Evolutionary conservation across 2,797 vertebrate species (phyloP), one percentile per base, ranked within the genome.

Genomic region (Pygocentrus nattereri): DNA sequence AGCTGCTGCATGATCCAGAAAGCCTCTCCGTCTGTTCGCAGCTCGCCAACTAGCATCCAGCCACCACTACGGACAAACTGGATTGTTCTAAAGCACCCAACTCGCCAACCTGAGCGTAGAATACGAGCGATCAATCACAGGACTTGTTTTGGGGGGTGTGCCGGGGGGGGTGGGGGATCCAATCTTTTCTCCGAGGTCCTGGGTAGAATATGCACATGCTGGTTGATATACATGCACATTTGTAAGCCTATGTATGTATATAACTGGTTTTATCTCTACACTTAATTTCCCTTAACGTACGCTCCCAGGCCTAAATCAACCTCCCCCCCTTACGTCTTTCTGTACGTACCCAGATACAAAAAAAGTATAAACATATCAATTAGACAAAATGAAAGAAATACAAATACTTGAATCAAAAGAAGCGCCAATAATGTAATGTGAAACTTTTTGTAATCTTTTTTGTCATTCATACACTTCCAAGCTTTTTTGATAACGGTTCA

Each of bases 351-450:
- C 90, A 93, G 94, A 95, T 90, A 88, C 93, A 73, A 85, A 85
- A 64, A 64, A 44, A 91, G 87, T 90, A 92, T 93, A 92, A 94
- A 95, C 94, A 95, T 95, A 95, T 95, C 94, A 95, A 91, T 91
- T 93, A 94, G 93, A 94, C 92, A 93, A 95, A 95, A 94, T 92
- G 97, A 96, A 96, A 95, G 95, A 95, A 94, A 96, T 92, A 92
- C 94, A 96, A 97, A 98, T 98, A 99, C 97, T 98, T 98, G 97
- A 99, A 98, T 97, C 94, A 91, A 81, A 94, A 93, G 88, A 94
- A 96, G 96, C 96, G 96, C 96, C 96, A 96, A 97, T 95, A 97
- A 95, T 94, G 94, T 96, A 98, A 98, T 97, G 97, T 97, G 97
- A 98, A 97, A 94, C 94, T 95, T 95, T 92, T 89, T 94, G 93